Percentiles rank a stretch among this genome's conserved stretches.
phyloP scores from a whole-genome alignment of 2,888 invertebrate species.

The Xestia sexstrigata region DNA sequence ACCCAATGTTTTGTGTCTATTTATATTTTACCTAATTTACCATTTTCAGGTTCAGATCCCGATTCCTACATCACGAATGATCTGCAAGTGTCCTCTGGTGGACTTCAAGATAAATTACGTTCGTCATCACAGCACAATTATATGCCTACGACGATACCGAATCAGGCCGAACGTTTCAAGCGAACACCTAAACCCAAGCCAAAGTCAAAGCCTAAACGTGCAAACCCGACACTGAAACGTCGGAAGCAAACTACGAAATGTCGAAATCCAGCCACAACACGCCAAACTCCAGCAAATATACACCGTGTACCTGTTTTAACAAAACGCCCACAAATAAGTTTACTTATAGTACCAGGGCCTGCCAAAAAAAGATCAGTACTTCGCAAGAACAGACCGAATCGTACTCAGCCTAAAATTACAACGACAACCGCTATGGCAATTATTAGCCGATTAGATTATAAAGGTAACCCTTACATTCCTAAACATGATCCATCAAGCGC shows the following conservation, averaged over 20 bases:
- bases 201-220: background rate
- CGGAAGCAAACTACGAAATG: background rate
- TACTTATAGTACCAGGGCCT: background rate
- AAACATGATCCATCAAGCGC: background rate
- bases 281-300: too few relatives aligned
- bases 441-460: background rate
- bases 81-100: too few relatives aligned
- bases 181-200: background rate
- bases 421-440: background rate
- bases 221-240: background rate
- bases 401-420: background rate
- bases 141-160: too few relatives aligned
- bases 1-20: background rate
- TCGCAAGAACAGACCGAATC: background rate
- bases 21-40: background rate
- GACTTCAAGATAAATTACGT: background rate
- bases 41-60: background rate
- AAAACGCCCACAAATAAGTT: background rate
- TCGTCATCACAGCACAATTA: background rate
- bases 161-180: background rate
- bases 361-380: background rate
- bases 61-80: background rate
- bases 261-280: background rate
- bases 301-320: background rate
- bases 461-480: background rate